Conservation (phyloP, 2,797 vertebrate species). For the Sus cebifrons region DNA sequence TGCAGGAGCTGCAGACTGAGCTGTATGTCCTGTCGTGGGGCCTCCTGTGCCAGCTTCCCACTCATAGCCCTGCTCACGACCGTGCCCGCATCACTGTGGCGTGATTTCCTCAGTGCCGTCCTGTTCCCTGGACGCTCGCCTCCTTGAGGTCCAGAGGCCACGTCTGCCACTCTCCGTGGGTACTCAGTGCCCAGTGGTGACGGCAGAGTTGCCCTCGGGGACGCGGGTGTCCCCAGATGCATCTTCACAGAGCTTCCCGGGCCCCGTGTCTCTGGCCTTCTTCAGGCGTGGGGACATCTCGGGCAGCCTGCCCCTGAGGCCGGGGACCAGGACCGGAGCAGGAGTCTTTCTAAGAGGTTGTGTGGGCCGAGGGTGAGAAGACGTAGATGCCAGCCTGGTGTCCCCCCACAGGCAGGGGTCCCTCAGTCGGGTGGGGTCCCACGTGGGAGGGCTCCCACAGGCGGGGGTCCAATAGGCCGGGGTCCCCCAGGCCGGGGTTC, state of each 20-base stretch:
- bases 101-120: fast-evolving
- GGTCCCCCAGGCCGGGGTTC: no score
- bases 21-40: fast-evolving
- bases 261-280: background rate
- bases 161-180: fast-evolving
- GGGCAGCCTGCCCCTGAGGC: background rate
- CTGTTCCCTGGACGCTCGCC: background rate
- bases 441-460: no score
- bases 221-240: no score
- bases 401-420: no score
- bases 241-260: background rate
- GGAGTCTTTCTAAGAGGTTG: background rate
- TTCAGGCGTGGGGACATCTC: background rate
- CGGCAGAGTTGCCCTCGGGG: fast-evolving
- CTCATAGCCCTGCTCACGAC: fast-evolving
- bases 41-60: background rate
- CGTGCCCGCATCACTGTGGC: background rate
- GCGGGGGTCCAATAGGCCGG: background rate
- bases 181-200: background rate
- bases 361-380: background rate
- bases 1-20: background rate
- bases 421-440: background rate
- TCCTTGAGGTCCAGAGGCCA: background rate
- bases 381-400: background rate
- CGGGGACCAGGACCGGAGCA: background rate